These are phyloP conservation scores for Erpetoichthys calabaricus DNA, from an alignment of 2,797 vertebrate genomes.

Conservation along the genomic window DNA sequence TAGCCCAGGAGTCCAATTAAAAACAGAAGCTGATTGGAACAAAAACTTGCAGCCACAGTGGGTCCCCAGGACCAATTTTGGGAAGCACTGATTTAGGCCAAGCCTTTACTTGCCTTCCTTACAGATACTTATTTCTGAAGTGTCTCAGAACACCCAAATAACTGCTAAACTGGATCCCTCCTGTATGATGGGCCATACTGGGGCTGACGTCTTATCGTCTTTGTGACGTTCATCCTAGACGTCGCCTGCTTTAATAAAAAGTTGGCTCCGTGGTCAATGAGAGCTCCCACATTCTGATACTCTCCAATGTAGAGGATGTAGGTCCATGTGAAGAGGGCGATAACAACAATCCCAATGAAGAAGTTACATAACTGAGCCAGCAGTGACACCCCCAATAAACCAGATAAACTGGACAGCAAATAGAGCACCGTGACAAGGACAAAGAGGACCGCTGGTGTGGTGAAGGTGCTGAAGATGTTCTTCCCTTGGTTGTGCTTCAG, in stretches of 20 bases:
- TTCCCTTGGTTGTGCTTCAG: conserved; percentile 71
- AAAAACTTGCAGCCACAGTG: no score
- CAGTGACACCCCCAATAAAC: conserved; percentile 60
- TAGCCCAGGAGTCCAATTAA: no score
- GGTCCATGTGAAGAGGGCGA: conserved; percentile 68
- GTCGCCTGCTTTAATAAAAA: conserved; percentile 69
- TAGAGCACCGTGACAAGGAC: conserved; percentile 64
- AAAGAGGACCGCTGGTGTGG: conserved; percentile 74
- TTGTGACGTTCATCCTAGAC: not conserved
- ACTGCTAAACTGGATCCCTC: no score
- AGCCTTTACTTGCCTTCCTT: no score
- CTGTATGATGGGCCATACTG: no score
- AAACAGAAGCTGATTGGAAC: no score
- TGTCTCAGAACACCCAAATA: no score
- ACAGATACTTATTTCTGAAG: no score
- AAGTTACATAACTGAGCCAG: conserved; percentile 65
- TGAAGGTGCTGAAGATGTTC: conserved; percentile 79
- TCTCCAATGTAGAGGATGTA: conserved; percentile 77
- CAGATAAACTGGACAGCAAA: conserved; percentile 58
- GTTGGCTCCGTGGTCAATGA: conserved; percentile 65
- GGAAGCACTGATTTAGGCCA: no score
- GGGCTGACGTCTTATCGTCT: no score
- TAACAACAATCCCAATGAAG: conserved; percentile 57
- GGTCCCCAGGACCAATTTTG: no score
- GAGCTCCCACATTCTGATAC: conserved; percentile 56